phyloP scores from a whole-genome alignment of 1,140 invertebrate species.

The Cyclina sinensis region DNA sequence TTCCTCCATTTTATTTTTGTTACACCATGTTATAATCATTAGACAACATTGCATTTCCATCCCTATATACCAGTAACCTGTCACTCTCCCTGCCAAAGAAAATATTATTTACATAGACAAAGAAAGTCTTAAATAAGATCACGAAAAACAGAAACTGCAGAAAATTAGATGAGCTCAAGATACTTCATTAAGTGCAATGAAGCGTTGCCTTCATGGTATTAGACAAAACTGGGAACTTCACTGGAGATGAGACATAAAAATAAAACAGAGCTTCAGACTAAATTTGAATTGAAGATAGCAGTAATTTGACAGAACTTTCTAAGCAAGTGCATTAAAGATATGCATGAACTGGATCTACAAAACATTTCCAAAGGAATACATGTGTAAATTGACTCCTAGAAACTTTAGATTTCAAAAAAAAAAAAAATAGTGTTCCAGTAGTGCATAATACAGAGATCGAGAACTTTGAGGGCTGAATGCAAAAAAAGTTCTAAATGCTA shows the following conservation, averaged over 20 bases:
- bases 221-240: neutral
- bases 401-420: too few relatives aligned
- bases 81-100: neutral
- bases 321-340: too few relatives aligned
- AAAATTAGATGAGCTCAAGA: constrained; percentile 8
- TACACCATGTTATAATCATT: neutral
- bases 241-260: neutral
- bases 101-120: constrained; percentile 12
- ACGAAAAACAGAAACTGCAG: constrained; percentile 21
- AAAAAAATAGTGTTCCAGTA: too few relatives aligned
- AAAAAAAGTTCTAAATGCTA: too few relatives aligned
- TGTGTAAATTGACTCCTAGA: too few relatives aligned
- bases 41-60: constrained; percentile 2
- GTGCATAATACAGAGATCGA: too few relatives aligned
- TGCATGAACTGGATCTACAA: too few relatives aligned
- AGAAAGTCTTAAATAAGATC: constrained; percentile 12
- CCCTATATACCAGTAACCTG: neutral
- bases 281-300: neutral
- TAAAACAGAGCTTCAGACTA: neutral
- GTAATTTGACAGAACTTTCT: neutral
- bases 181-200: constrained; percentile 43
- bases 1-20: too few relatives aligned
- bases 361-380: too few relatives aligned
- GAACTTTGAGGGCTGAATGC: too few relatives aligned
- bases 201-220: constrained; percentile 3